Base-by-base conservation (phyloP, 2,888 invertebrate genomes). In the Hartigia nigra region DNA sequence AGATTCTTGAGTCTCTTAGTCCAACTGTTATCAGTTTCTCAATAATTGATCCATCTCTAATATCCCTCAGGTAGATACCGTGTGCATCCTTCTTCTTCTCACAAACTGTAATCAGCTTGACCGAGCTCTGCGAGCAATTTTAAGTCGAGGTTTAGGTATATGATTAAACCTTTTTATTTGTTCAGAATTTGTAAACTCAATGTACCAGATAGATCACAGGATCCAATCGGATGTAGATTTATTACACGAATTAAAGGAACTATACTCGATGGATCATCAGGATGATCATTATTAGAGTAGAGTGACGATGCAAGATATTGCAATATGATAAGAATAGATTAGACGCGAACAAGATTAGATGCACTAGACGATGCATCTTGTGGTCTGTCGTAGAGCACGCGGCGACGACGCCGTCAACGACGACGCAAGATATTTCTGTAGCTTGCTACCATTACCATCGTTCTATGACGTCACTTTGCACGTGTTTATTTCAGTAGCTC, bases 401-500 rank as follows among this genome's bases (percentile, higher is more conserved):
- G 82, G 76, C 81, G 80, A 81, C 82, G 83, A 78, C 80, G 81
- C 76, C 80, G 76, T 55, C 76, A 79, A 79, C 80, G 80, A 82
- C 75, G 77, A 77, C 79, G 77, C 76, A 37, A 77, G 80, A 77
- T 86, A 87, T 86, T 87, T 87, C 80, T 82, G 80, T 70, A 78
- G 4, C 80, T 78, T 74, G 75, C 78, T 36, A 80, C 78, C 76
- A 12, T 23, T 74, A 79, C 72, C 55, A 75, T 55, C 72, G 12
- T 36, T 74, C 77, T 76, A 78, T 88, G 88, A 89, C 89, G 89
- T 89, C 89, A 89, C 85, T 82, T 82, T 82, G 83, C 88, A 88
- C 88, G 87, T 88, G 89, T 89, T 89, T 89, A 89, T 89, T 88
- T 87, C 87, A 85, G 87, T 84, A 84, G 82, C 81, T 86, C 85